Conservation (phyloP, 2,797 vertebrate genomes). For the Oreortyx pictus region DNA sequence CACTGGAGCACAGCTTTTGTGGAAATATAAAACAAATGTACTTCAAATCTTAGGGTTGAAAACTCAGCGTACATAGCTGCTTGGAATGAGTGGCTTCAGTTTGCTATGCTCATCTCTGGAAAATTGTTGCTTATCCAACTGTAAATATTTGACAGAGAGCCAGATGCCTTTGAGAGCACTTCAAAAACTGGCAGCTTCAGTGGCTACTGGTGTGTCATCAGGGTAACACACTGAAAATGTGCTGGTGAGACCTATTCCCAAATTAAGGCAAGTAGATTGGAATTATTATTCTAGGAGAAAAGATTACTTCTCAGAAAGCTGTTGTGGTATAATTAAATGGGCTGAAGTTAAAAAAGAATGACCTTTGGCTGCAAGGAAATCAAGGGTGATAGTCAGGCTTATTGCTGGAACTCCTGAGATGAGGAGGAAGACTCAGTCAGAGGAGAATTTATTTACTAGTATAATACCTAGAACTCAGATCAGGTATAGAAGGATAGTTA, state of each 20-base stretch:
- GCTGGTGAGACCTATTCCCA: neutral
- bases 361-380: neutral
- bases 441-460: neutral
- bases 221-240: neutral
- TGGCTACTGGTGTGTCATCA: neutral
- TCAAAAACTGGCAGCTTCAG: neutral
- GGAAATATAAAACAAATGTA: constrained; percentile 32
- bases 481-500: neutral
- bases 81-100: constrained; percentile 33
- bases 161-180: neutral
- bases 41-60: constrained; percentile 49
- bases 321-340: neutral
- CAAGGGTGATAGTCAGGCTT: neutral
- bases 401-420: neutral
- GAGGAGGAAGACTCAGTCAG: neutral
- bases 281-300: neutral
- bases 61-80: constrained; percentile 55
- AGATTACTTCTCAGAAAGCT: neutral
- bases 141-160: constrained; percentile 57
- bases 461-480: neutral
- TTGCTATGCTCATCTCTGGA: constrained; percentile 60
- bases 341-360: neutral
- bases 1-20: constrained; percentile 17
- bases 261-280: neutral
- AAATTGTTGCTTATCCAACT: constrained; percentile 65